These are phyloP conservation scores for Pelosia muscerda DNA, from an alignment of 2,888 invertebrate species.

Conservation along the genomic window DNA sequence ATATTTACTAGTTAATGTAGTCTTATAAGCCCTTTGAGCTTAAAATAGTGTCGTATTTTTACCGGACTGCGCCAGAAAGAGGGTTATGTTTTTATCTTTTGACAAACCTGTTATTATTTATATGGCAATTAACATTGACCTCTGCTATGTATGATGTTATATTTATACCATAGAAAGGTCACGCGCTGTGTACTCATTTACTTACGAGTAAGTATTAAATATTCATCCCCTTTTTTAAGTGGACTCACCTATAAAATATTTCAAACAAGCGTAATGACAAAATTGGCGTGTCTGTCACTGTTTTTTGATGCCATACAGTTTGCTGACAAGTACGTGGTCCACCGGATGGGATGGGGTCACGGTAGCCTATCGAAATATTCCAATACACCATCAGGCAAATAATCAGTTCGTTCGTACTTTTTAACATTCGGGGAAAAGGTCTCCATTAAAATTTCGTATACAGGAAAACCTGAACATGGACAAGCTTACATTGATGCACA, in stretches of 20 bases:
- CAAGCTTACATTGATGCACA: background rate
- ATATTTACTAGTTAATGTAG: too few relatives aligned
- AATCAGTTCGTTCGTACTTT: background rate
- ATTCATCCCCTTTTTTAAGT: background rate
- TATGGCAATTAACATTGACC: background rate
- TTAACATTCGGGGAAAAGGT: background rate
- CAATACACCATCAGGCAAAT: background rate
- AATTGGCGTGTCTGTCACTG: too few relatives aligned
- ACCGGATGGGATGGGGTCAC: too few relatives aligned
- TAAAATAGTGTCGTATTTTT: background rate
- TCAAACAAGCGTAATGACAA: background rate
- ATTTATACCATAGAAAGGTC: conserved; percentile 2
- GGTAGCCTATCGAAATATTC: too few relatives aligned
- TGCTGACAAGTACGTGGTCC: too few relatives aligned
- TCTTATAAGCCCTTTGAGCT: background rate
- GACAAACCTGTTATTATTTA: background rate
- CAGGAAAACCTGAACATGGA: background rate
- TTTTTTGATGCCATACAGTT: too few relatives aligned
- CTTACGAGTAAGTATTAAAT: background rate
- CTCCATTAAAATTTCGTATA: background rate
- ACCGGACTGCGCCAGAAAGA: too few relatives aligned
- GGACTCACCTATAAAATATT: background rate
- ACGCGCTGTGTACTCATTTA: background rate
- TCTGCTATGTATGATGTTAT: background rate
- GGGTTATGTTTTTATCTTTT: too few relatives aligned